These are phyloP conservation scores for Odontamblyopus lacepedii DNA, from an alignment of 2,797 vertebrate species.

Conservation along the genomic window DNA sequence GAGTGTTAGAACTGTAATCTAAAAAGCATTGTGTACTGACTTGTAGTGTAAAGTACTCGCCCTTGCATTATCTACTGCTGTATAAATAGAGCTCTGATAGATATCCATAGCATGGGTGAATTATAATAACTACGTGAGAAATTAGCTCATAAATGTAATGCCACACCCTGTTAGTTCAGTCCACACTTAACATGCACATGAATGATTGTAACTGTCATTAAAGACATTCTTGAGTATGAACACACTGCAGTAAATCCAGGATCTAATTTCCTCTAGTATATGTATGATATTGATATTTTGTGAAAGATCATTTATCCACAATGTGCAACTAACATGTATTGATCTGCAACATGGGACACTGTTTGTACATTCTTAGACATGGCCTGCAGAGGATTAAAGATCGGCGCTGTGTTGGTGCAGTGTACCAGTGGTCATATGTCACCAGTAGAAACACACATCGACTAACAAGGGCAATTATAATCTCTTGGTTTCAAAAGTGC, in stretches of 20 bases:
- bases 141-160: neutral
- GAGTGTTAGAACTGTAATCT: neutral
- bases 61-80: neutral
- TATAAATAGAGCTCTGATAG: neutral
- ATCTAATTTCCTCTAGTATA: neutral
- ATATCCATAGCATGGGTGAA: neutral
- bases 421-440: neutral
- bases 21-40: neutral
- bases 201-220: neutral
- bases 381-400: constrained; percentile 4
- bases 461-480: neutral
- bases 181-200: neutral
- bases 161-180: neutral
- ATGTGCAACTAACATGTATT: neutral
- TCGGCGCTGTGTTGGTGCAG: neutral
- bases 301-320: constrained; percentile 11
- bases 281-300: constrained; percentile 9
- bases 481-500: neutral
- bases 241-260: neutral
- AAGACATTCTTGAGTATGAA: neutral
- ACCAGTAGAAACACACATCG: neutral
- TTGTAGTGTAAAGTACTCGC: too few species aligned
- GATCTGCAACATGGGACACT: constrained; percentile 6
- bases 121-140: neutral
- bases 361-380: neutral